Percentiles rank a stretch among this genome's conserved stretches.
Conservation (phyloP, 2,888 invertebrate genomes). For the Drosophila crucigera region DNA sequence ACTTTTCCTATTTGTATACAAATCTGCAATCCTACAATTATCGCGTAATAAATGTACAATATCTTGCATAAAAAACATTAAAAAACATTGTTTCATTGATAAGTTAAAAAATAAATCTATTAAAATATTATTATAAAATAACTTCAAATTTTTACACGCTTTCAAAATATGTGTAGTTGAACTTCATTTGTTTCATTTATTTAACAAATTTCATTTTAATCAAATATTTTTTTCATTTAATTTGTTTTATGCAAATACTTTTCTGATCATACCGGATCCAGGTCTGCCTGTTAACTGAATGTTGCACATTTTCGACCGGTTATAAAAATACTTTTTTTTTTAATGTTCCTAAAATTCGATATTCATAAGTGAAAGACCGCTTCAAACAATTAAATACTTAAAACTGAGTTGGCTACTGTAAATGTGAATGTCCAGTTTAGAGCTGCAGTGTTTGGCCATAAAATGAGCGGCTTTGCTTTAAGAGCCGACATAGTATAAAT, state of each 20-base stretch:
- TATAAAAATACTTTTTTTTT: neutral
- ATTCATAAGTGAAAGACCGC: conserved; percentile 6
- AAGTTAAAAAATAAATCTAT: neutral
- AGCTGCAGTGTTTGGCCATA: conserved; percentile 44
- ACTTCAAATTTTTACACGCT: neutral
- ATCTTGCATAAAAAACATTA: neutral
- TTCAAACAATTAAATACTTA: conserved; percentile 36
- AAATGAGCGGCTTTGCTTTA: conserved; percentile 67
- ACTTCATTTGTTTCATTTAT: neutral
- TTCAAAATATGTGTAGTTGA: neutral
- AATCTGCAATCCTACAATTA: neutral
- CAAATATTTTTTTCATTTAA: neutral
- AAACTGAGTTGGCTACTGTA: conserved; percentile 53
- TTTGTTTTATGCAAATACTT: neutral
- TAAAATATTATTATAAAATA: neutral
- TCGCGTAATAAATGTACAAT: neutral
- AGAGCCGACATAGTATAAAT: conserved; percentile 62
- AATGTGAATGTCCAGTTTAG: conserved; percentile 25
- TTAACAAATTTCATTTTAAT: neutral
- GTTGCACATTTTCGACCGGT: neutral
- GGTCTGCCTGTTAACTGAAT: neutral
- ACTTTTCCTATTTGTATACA: neutral
- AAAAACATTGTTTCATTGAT: neutral
- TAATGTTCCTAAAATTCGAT: neutral
- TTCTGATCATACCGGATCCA: too few species aligned